These are phyloP conservation scores for Nymphalis io DNA, from an alignment of 1,140 invertebrate species.

Conservation along the genomic window DNA sequence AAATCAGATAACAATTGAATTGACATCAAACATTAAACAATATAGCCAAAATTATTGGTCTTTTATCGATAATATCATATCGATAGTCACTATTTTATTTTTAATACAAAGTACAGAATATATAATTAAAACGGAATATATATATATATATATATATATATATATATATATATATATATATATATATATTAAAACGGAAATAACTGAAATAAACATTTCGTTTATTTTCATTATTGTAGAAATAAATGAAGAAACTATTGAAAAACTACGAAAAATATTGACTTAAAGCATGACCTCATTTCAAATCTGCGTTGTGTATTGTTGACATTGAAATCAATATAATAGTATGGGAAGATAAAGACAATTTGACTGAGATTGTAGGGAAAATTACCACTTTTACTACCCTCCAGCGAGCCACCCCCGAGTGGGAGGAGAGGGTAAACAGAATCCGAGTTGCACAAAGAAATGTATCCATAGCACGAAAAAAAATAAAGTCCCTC, in stretches of 20 bases:
- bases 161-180: no score
- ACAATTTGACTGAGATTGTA: constrained; percentile 22
- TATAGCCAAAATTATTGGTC: no score
- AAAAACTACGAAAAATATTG: not conserved
- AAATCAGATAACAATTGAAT: no score
- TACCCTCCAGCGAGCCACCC: not conserved
- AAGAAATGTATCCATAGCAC: not conserved
- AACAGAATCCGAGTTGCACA: not conserved
- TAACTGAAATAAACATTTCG: not conserved
- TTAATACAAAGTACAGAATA: no score
- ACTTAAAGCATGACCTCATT: not conserved
- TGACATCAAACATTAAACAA: no score
- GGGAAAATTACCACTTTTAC: constrained; percentile 15
- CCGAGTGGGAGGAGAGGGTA: not conserved
- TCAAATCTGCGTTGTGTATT: not conserved
- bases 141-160: no score
- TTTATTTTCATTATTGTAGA: no score
- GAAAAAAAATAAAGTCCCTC: not conserved
- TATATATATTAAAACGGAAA: not conserved
- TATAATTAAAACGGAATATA: no score
- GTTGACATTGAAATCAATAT: constrained; percentile 26
- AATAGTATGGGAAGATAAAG: constrained; percentile 22
- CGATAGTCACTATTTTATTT: no score
- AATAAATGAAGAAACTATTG: no score
- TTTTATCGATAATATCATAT: no score